Conservation (phyloP, 2,113 vertebrate genomes). For the Nyctereutes procyonoides region DNA sequence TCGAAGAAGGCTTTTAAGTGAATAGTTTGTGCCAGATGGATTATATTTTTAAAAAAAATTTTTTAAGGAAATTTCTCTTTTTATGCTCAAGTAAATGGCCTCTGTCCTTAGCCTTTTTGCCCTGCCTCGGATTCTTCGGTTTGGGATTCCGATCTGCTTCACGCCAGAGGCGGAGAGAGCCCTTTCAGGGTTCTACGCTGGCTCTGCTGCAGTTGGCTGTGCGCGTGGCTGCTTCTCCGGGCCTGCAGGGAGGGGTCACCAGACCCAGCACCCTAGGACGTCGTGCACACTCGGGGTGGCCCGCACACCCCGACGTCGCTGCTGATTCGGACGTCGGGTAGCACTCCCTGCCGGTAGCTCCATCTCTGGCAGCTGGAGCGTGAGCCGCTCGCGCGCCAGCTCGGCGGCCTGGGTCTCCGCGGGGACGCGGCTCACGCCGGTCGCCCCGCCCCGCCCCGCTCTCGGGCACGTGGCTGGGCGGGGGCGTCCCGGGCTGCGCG, state of each 20-base stretch:
- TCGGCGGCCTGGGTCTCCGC: background rate
- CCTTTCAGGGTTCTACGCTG: background rate
- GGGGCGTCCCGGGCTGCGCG: background rate
- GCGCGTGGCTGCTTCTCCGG: background rate
- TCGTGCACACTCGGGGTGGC: background rate
- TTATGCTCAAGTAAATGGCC: background rate
- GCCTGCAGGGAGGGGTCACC: background rate
- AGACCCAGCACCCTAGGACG: background rate
- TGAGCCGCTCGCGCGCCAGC: no score
- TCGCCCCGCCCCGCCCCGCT: background rate
- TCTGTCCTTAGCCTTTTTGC: background rate
- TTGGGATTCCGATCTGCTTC: background rate
- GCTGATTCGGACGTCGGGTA: background rate
- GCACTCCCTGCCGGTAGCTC: background rate
- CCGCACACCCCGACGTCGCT: background rate
- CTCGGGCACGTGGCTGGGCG: rapidly evolving
- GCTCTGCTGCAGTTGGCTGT: no score
- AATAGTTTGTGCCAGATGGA: background rate
- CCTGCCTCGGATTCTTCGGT: background rate
- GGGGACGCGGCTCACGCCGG: background rate
- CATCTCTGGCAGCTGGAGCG: background rate
- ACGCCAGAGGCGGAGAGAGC: background rate
- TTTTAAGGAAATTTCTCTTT: background rate
- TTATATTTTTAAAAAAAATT: background rate
- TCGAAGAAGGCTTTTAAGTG: constrained; percentile 25